A percentile compares a stretch with the other conserved stretches of the same genome.
Conservation (phyloP, 2,888 invertebrate species). For the Argyresthia albistria region DNA sequence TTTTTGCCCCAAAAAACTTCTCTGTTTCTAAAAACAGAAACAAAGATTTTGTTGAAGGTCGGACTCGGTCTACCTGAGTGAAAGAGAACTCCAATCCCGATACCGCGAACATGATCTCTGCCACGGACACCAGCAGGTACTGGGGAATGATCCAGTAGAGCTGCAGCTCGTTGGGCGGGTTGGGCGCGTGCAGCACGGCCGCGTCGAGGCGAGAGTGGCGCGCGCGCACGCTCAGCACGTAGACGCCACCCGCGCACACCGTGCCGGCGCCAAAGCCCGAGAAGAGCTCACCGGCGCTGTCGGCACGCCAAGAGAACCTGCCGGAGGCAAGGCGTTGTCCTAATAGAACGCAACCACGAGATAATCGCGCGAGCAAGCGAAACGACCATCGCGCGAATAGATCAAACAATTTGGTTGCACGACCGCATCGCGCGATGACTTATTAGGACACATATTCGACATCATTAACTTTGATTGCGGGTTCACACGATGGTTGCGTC, state of each 20-base stretch:
- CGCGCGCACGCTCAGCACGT: constrained; percentile 68
- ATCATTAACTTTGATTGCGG: too few species aligned
- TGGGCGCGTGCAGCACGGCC: constrained; percentile 72
- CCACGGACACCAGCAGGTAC: constrained; percentile 83
- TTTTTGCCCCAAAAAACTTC: too few species aligned
- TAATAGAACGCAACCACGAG: too few species aligned
- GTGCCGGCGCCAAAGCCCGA: constrained; percentile 43
- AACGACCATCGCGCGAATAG: too few species aligned
- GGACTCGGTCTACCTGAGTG: constrained; percentile 75
- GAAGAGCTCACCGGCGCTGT: constrained; percentile 36
- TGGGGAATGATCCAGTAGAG: constrained; percentile 85
- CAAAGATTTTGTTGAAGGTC: too few species aligned
- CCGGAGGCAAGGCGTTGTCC: too few species aligned
- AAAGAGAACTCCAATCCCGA: constrained; percentile 89
- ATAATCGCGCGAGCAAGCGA: too few species aligned
- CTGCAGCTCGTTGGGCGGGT: constrained; percentile 76
- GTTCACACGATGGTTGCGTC: too few species aligned
- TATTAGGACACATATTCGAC: too few species aligned
- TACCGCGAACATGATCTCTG: constrained; percentile 87
- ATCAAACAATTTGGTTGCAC: too few species aligned
- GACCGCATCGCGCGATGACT: too few species aligned
- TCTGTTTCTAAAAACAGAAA: too few species aligned
- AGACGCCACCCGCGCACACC: constrained; percentile 63
- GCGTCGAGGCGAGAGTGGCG: constrained; percentile 64
- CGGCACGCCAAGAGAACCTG: constrained; percentile 50